Evolutionary conservation across 2,888 invertebrate genomes (phyloP), one percentile per base, ranked within the genome.

Genomic region (Pachliopta kotzebuea): DNA sequence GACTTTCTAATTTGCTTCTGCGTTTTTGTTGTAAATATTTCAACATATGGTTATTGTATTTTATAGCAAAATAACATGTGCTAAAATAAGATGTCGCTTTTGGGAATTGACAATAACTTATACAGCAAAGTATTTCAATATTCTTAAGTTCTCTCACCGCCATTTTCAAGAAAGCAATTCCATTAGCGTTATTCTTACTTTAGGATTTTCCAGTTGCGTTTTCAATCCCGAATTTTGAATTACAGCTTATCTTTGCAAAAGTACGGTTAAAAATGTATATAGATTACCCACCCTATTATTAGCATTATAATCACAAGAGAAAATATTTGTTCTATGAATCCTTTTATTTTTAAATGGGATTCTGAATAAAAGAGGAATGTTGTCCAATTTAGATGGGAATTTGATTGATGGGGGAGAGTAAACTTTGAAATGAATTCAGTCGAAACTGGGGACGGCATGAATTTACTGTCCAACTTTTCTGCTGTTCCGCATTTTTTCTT

Each of bases 371-470:
- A 21, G 69, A 21, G 72, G 74, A 79, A 79, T 82, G 77, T 80
- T 81, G 83, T 83, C 76, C 83, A 83, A 84, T 85, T 86, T 84
- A 87, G 80, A 88, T 86, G 85, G 85, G 76, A 80, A 85, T 87
- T 88, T 88, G 88, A 88, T 87, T 83, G 86, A 88, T 85, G 82
- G 80, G 76, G 75, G 77, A 75, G 77, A 76, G 77, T 74, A 79
- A 84, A 85, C 79, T 86, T 88, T 83, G 79, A 81, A 87, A 86
- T 83, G 77, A 85, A 81, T 82, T 80, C 69, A 70, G 75, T 53
- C 37, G 50, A 72, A 72, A 24, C 60, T 56, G 68, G 74, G 69
- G 66, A 67, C 66, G 70, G 68, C 63, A 67, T 63, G 67, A 67
- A 69, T 68, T 67, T 60, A 62, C 68, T 68, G 31, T 54, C 45